Conservation (phyloP, 2,888 invertebrate genomes). For the Pediacus dermestoides region DNA sequence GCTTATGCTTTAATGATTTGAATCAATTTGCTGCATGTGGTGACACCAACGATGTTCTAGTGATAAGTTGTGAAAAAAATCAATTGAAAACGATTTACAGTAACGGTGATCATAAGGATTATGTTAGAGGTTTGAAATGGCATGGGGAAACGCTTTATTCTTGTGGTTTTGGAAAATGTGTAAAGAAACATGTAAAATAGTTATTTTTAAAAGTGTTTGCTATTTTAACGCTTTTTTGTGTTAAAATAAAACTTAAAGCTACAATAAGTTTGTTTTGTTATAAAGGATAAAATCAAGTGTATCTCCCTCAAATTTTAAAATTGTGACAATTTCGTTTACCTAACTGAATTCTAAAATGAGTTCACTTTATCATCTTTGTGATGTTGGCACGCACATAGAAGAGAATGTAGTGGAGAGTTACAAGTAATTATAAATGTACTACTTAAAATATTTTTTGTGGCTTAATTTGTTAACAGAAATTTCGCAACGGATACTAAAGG, state of each 20-base stretch:
- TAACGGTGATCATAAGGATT: slow-evolving; percentile 51
- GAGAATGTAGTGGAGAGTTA: slow-evolving; percentile 30
- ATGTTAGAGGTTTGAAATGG: slow-evolving; percentile 59
- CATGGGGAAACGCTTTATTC: slow-evolving; percentile 51
- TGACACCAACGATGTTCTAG: slow-evolving; percentile 49
- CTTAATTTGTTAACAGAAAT: slow-evolving; percentile 15
- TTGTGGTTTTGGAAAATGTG: slow-evolving; percentile 58
- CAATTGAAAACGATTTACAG: slow-evolving; percentile 46
- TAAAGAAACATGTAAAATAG: slow-evolving; percentile 42
- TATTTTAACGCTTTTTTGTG: neutral
- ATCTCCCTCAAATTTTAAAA: neutral
- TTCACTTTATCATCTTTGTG: slow-evolving; percentile 41
- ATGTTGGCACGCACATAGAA: slow-evolving; percentile 33
- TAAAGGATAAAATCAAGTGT: neutral
- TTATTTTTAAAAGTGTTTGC: neutral
- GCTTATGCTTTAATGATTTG: slow-evolving; percentile 46
- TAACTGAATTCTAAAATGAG: slow-evolving; percentile 36
- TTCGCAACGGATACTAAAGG: too few species aligned
- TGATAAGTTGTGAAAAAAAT: slow-evolving; percentile 46
- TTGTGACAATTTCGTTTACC: neutral
- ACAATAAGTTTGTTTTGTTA: slow-evolving; percentile 2
- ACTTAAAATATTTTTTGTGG: slow-evolving; percentile 1
- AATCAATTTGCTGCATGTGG: slow-evolving; percentile 52
- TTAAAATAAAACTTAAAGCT: neutral
- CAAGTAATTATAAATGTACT: slow-evolving; percentile 24